Evolutionary conservation across 2,888 invertebrate species (phyloP).

Genomic region (Tuta absoluta): DNA sequence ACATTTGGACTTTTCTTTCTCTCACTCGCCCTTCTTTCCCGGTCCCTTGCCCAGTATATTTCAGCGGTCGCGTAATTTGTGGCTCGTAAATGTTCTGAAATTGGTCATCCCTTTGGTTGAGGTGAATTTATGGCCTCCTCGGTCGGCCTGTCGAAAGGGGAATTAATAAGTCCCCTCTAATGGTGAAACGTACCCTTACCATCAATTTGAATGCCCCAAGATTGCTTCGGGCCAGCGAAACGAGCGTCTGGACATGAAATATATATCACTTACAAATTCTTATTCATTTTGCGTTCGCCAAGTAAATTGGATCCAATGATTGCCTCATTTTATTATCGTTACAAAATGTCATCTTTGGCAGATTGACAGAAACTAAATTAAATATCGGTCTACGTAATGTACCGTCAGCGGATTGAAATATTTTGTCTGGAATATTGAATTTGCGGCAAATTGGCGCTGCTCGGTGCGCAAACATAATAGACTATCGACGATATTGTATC

Average conservation of each 20-base stretch:
- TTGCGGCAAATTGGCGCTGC: constrained; percentile 16
- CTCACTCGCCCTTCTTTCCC: constrained; percentile 62
- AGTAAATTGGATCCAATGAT: constrained; percentile 60
- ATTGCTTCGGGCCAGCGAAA: constrained; percentile 70
- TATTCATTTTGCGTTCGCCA: constrained; percentile 60
- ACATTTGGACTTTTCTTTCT: constrained; percentile 77
- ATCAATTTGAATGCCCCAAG: constrained; percentile 80
- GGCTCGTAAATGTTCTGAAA: constrained; percentile 82
- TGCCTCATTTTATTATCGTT: constrained; percentile 55
- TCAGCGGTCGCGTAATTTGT: constrained; percentile 81
- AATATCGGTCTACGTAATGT: constrained; percentile 28
- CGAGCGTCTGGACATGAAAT: constrained; percentile 64
- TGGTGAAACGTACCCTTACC: constrained; percentile 80
- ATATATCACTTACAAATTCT: constrained; percentile 68
- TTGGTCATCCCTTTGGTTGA: constrained; percentile 82
- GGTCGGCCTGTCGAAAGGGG: constrained; percentile 81
- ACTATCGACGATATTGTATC: constrained; percentile 19
- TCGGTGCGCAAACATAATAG: constrained; percentile 19
- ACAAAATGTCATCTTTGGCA: constrained; percentile 37
- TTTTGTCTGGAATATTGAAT: constrained; percentile 17
- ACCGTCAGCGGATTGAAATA: constrained; percentile 27
- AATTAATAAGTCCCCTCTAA: constrained; percentile 81
- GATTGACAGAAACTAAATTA: constrained; percentile 38
- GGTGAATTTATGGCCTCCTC: constrained; percentile 80
- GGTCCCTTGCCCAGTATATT: constrained; percentile 75